phyloP scores from a whole-genome alignment of 2,888 invertebrate genomes.

The Syrphus vitripennis region DNA sequence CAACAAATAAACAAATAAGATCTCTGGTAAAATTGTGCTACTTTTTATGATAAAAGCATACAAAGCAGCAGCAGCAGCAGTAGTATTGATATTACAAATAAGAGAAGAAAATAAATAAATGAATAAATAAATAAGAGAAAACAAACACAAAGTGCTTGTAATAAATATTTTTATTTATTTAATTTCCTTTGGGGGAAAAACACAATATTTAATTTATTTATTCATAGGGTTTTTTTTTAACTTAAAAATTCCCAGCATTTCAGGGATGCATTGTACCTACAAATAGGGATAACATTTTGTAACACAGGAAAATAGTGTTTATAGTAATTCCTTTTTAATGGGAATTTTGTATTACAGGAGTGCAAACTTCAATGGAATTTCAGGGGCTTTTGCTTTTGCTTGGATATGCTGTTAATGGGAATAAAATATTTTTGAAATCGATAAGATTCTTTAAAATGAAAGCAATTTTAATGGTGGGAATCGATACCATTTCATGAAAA shows the following conservation, averaged over 20 bases:
- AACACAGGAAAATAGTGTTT: neutral
- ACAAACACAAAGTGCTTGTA: slow-evolving; percentile 32
- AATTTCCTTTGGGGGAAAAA: slow-evolving; percentile 45
- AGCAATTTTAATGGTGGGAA: too few species aligned
- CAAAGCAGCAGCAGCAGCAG: neutral
- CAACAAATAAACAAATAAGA: slow-evolving; percentile 39
- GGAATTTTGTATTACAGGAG: neutral
- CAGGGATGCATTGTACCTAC: too few species aligned
- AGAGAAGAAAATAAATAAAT: neutral
- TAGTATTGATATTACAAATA: neutral
- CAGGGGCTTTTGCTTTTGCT: too few species aligned
- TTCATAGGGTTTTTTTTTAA: neutral
- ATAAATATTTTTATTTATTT: slow-evolving; percentile 61
- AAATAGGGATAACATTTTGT: neutral
- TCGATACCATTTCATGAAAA: too few species aligned
- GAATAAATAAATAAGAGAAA: neutral
- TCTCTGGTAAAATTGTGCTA: slow-evolving; percentile 6
- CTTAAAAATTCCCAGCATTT: neutral
- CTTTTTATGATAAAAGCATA: slow-evolving; percentile 38
- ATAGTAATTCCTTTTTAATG: neutral
- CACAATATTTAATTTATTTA: neutral
- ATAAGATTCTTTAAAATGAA: too few species aligned
- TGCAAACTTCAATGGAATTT: too few species aligned
- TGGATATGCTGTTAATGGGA: too few species aligned
- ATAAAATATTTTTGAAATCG: too few species aligned